Base-by-base conservation (phyloP, 2,113 vertebrate genomes). In the Charina bottae region DNA sequence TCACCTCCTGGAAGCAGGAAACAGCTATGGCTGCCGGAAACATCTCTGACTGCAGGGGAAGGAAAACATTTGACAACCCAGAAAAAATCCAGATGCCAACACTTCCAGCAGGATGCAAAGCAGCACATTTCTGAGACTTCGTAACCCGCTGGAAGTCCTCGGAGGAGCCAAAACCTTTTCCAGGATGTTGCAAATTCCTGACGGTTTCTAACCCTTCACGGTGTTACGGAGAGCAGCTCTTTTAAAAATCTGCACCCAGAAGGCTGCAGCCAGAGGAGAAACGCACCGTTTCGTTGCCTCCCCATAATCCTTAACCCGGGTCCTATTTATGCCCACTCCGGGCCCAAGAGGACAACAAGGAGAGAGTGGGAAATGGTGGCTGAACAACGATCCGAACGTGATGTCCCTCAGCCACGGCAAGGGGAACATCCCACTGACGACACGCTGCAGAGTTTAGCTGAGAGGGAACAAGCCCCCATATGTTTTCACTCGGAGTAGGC, bases 351-450 rank as follows among this genome's bases (percentile, higher is more conserved):
- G 17, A 85, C 17, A 55, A 9, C 2, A n/a, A 86, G 54, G 7
- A 4, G 23, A 23, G 24, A 55, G 4, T 33, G 28, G 56, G 89
- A 53, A 93, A 83, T 9, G 53, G 54, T 58, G 15, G 83, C n/a
- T n/a, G n/a, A n/a, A n/a, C n/a, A n/a, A n/a, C n/a, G n/a, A n/a
- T n/a, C n/a, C n/a, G n/a, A n/a, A n/a, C 9, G 21, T 8, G 15
- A 62, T 26, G 1, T 37, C 46, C n/a, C 93, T 92, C 62, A n/a
- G 93, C 88, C 19, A 28, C 13, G 13, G 83, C n/a, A 46, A 91
- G 62, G 84, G 85, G 49, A 96, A 91, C 96, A 92, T 95, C 96
- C 95, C 97, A 94, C 96, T 95, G 62, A 96, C 91, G 95, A 55
- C 85, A 96, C 93, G 93, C 94, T 84, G 91, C 46, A 42, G 90